These are phyloP conservation scores for Notiomystis cincta DNA, from an alignment of 2,113 vertebrate species.

Conservation along the genomic window DNA sequence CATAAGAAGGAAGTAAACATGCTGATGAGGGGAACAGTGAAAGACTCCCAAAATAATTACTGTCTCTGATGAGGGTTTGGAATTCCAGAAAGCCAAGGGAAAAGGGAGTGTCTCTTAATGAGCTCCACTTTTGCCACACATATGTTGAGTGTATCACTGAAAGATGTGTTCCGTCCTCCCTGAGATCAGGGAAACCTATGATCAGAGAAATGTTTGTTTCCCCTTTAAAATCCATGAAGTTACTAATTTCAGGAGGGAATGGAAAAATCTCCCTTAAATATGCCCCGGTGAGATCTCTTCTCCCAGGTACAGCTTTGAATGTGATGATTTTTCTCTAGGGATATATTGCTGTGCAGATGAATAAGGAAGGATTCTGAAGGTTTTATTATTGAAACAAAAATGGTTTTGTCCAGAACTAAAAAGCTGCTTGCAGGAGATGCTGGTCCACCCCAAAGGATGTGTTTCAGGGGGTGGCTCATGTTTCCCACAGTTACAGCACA, in stretches of 20 bases:
- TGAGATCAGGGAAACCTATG: not conserved
- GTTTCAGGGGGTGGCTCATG: not conserved
- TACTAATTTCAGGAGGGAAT: not conserved
- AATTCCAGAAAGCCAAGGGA: not conserved
- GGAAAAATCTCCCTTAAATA: not conserved
- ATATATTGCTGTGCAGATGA: not conserved
- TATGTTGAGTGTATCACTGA: not conserved
- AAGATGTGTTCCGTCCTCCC: not conserved
- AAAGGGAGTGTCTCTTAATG: constrained; percentile 17
- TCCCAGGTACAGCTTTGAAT: not conserved
- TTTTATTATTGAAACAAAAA: not conserved
- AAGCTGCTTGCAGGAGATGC: not conserved
- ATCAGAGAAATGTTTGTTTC: not conserved
- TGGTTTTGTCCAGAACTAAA: not conserved
- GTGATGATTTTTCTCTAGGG: not conserved
- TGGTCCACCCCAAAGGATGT: not conserved
- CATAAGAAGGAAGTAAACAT: constrained; percentile 10
- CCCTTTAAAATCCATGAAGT: not conserved
- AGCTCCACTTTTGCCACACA: not conserved
- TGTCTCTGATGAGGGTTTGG: not conserved
- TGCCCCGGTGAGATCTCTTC: not conserved
- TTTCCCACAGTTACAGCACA: not conserved
- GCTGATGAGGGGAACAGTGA: not conserved
- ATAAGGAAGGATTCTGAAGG: not conserved
- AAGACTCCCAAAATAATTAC: constrained; percentile 29